phyloP scores from a whole-genome alignment of 2,113 vertebrate genomes.

The Salvelinus alpinus region DNA sequence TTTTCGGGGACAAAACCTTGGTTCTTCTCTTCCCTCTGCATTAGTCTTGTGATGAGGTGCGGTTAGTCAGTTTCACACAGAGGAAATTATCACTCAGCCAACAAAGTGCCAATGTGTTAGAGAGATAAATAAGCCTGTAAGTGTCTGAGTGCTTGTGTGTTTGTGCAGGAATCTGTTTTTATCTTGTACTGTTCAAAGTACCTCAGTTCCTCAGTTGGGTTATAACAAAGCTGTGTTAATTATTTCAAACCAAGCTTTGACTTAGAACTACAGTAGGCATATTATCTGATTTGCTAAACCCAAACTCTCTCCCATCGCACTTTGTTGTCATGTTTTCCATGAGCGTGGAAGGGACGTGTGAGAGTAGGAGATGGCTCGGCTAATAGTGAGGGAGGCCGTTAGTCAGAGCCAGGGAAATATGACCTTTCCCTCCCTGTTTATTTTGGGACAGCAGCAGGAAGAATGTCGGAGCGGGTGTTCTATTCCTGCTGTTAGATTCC shows the following conservation, averaged over 20 bases:
- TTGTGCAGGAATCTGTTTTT: too few species aligned
- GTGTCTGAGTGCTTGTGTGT: conserved; percentile 5
- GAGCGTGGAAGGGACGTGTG: conserved; percentile 19
- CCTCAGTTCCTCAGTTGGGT: too few species aligned
- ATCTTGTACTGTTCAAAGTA: too few species aligned
- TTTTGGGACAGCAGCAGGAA: conserved; percentile 74
- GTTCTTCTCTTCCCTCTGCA: background rate
- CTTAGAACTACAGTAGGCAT: too few species aligned
- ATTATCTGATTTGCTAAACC: background rate
- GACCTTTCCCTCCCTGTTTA: conserved; percentile 76
- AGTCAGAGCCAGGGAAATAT: conserved; percentile 64
- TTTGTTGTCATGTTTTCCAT: conserved; percentile 20
- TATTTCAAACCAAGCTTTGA: too few species aligned
- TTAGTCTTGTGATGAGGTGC: conserved; percentile 62
- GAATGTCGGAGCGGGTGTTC: conserved; percentile 78
- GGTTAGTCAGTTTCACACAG: conserved; percentile 54
- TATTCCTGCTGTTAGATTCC: conserved; percentile 73
- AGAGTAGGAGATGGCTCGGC: conserved; percentile 31
- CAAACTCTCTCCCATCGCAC: background rate
- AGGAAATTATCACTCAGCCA: conserved; percentile 37
- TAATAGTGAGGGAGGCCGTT: conserved; percentile 18
- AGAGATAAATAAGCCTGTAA: conserved; percentile 41
- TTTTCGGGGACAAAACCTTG: background rate
- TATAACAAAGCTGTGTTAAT: too few species aligned
- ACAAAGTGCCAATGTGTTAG: conserved; percentile 37